Conservation (phyloP, 2,113 vertebrate species). For the Lampris incognitus region DNA sequence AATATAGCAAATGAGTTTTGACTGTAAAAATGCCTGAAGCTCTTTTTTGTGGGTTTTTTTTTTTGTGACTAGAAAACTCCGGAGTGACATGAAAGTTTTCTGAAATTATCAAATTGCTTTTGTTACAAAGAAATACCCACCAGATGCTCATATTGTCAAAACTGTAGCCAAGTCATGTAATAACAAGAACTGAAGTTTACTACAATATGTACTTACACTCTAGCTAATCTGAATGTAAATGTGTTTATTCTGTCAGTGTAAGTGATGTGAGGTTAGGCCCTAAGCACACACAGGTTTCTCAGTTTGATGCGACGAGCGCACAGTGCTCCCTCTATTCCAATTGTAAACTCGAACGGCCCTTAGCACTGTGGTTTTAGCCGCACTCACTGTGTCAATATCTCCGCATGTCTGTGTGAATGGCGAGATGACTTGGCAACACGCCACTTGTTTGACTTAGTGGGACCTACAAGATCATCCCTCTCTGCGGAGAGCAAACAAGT, state of each 20-base stretch:
- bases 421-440: constrained; percentile 74
- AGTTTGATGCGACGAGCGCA: constrained; percentile 48
- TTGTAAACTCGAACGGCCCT: constrained; percentile 57
- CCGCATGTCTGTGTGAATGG: constrained; percentile 70
- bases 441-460: constrained; percentile 81
- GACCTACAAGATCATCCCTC: constrained; percentile 80
- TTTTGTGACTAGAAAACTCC: too few species aligned
- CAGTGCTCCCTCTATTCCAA: constrained; percentile 43
- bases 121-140: background rate
- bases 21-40: too few species aligned
- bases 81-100: background rate
- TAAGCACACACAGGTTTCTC: constrained; percentile 46
- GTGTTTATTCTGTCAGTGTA: constrained; percentile 39
- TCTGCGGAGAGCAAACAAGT: constrained; percentile 76
- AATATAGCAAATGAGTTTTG: background rate
- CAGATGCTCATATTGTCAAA: background rate
- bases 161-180: background rate
- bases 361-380: constrained; percentile 55
- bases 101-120: background rate
- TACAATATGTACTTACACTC: constrained; percentile 2
- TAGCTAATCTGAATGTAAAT: constrained; percentile 1
- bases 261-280: constrained; percentile 36
- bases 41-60: too few species aligned
- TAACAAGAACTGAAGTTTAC: too few species aligned
- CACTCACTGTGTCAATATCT: constrained; percentile 69